Base-by-base conservation (phyloP, 2,888 invertebrate genomes). In the Drosophila merina region DNA sequence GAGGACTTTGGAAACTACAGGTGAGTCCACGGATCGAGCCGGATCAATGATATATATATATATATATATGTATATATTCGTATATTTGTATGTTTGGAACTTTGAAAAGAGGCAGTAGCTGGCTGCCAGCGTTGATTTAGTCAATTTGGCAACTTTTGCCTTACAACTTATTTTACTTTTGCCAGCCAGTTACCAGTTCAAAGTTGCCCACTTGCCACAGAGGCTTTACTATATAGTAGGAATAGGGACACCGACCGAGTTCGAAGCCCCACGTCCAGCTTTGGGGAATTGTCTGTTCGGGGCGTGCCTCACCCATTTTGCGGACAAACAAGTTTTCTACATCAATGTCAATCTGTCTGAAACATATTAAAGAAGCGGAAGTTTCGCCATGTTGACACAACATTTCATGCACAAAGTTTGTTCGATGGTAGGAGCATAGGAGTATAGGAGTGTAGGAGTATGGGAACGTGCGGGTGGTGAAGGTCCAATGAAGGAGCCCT, bases 1-100 rank as follows among this genome's bases (percentile, higher is more conserved):
- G 94, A 94, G 74, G 95, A 95, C 90, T 95, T 95, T 76, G 95
- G 95, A 31, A 95, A 95, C 89, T 95, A 95, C 90, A 94, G 94
- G 94, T 94, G 79, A 90, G 88, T 50, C 33, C 28, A 9, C 26
- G 4, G 9, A 20, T n/a, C 36, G 26, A 28, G 36, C n/a, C 20
- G 38, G 9, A 26, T 56, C 56, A 26, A 31, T 12, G 7, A 9
- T 25, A 36, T 36, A 36, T 36, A 36, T 36, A 9, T 33, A 9
- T 36, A 10, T 36, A 36, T 12, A n/a, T n/a, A n/a, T 2, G 1
- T 20, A 20, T 20, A 0, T 20, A 20, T n/a, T 6, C 2, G n/a
- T 6, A n/a, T 33, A 6, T 4, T 4, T 36, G 36, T 12, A 36
- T n/a, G n/a, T 36, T 5, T 36, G 36, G 26, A 56, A 50, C 31